Percentiles rank a stretch among this genome's conserved stretches.
Evolutionary conservation across 2,888 invertebrate species (phyloP).

Genomic region (Cheilosia vernalis): DNA sequence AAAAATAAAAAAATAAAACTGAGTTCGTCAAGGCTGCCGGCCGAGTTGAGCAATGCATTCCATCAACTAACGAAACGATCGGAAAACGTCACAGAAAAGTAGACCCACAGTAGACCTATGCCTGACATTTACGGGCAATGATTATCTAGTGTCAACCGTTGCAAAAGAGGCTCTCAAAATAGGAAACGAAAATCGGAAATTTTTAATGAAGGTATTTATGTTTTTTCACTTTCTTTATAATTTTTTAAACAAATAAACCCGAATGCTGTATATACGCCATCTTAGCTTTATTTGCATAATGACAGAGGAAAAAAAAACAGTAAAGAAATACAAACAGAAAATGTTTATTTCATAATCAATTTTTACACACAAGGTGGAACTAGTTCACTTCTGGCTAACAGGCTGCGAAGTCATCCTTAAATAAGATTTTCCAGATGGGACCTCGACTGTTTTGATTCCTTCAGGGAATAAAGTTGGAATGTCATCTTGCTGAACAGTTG

Average conservation of each 20-base stretch:
- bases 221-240: no score
- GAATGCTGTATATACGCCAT: no score
- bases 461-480: conserved; percentile 88
- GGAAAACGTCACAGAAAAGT: conserved; percentile 11
- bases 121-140: background rate
- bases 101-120: background rate
- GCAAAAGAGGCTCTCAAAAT: conserved; percentile 60
- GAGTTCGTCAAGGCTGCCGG: background rate
- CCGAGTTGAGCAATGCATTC: conserved; percentile 3
- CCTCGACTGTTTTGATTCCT: conserved; percentile 86
- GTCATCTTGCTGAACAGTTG: conserved; percentile 89
- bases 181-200: background rate
- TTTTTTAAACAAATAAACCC: no score
- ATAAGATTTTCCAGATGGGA: conserved; percentile 95
- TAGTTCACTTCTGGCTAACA: background rate
- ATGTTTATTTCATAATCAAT: background rate
- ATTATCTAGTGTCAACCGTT: conserved; percentile 1
- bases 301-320: no score
- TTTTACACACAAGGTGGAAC: no score
- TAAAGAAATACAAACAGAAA: background rate
- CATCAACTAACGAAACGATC: conserved; percentile 22
- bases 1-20: conserved; percentile 38
- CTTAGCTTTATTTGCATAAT: no score
- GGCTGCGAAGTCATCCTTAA: conserved; percentile 87
- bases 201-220: no score